Evolutionary conservation across 2,888 invertebrate species (phyloP), one percentile per base, ranked within the genome.

Genomic region (Pyrrhia umbra): DNA sequence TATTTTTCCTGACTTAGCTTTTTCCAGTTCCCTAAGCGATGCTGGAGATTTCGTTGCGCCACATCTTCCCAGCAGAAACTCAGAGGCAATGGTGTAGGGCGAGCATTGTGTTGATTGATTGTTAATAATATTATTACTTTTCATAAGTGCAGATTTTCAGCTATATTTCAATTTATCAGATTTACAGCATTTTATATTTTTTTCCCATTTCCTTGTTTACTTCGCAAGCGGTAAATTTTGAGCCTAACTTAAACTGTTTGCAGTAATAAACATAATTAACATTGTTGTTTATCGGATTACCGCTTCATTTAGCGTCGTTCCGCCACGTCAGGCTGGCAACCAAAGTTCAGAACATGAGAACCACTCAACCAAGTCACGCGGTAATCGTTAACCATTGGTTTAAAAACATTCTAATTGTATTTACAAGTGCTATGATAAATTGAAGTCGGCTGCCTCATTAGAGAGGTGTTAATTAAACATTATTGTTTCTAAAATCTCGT

Each of bases 381-480:
- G 61, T 54, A 45, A 71, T 75, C 45, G 62, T 46, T 69, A 51
- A 61, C 51, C 43, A 71, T 68, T 60, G 42, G 47, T 67, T 66
- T 66, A 75, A 75, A 74, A 63, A 66, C 40, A 45, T 66, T 65
- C 77, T 69, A 78, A 71, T 74, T 78, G 57, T 54, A 68, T 78
- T 75, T 46, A 27, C 62, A 52, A 46, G 42, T 75, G 54, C 40
- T 62, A 21, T 57, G 64, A 51, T 43, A 61, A 62, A 59, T 71
- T 50, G 21, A 57, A 68, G 30, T 67, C 39, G 27, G 47, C 59
- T 51, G 16, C 1, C 23, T 57, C 25, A 46, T 68, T 67, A 79
- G 58, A 25, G 39, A 0, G 9, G 13, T 61, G 50, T 55, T 66
- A 66, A 68, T 58, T 63, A 18, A 2, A 2, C 34, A 50, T 58